A percentile compares a stretch with the other conserved stretches of the same genome.
phyloP scores from a whole-genome alignment of 1,140 invertebrate species.

The Steinernema khuongi region DNA sequence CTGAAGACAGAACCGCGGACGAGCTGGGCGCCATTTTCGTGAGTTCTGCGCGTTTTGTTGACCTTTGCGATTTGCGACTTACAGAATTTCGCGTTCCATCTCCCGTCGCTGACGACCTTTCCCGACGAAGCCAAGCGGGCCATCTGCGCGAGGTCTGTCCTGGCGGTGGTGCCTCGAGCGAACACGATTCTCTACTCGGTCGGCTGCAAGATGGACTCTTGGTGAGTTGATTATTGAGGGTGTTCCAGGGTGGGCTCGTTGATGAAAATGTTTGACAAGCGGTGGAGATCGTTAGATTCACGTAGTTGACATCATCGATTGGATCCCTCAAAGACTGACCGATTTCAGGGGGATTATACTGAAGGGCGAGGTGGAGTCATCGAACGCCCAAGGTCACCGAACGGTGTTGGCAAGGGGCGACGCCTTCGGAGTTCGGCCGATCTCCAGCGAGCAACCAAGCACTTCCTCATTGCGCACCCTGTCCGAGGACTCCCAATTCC shows the following conservation, averaged over 20 bases:
- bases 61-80: not conserved
- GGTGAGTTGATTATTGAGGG: not conserved
- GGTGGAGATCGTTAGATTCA: no score
- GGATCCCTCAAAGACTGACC: no score
- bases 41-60: not conserved
- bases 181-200: not conserved
- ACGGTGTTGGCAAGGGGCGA: constrained; percentile 67
- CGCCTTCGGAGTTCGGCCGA: constrained; percentile 89
- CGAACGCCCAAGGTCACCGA: not conserved
- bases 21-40: not conserved
- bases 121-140: not conserved
- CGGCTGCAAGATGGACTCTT: not conserved
- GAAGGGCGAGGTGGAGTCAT: not conserved
- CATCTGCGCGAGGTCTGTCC: not conserved
- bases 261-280: no score
- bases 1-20: not conserved
- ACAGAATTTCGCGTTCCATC: not conserved
- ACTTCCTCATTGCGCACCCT: constrained; percentile 89
- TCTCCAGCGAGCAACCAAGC: constrained; percentile 88
- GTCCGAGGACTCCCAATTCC: constrained; percentile 95
- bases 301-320: no score
- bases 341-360: not conserved
- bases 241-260: no score
- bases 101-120: not conserved
- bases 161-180: not conserved